Evolutionary conservation across 2,113 vertebrate genomes (phyloP), one percentile per base, ranked within the genome.

Genomic region (Ophiodon elongatus): DNA sequence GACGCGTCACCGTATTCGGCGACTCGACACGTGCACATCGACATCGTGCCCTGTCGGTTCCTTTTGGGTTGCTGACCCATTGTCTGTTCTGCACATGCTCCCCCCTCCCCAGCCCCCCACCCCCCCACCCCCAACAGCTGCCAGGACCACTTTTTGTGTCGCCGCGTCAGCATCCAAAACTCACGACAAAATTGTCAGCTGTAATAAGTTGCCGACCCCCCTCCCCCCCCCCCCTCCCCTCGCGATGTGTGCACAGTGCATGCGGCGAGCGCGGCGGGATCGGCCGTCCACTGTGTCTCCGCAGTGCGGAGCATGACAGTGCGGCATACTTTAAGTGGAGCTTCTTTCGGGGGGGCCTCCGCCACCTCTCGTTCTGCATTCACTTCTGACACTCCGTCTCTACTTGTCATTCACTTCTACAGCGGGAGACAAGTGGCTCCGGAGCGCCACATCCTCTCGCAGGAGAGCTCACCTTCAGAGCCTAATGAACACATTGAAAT

Each of bases 401-500:
- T 57, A 87, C 88, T 87, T 90, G 79, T 91, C 88, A 90, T 85
- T 87, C 78, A 73, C 60, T 82, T 83, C 69, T 13, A 74, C 56
- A 62, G 78, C 78, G 57, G 75, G 76, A 86, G 88, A 84, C 89
- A 80, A 88, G 92, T 73, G 72, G 77, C 72, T 89, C 82, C 85
- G 77, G 87, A 93, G 83, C 81, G 73, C 62, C 77, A 70, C 80
- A 84, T 85, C 84, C 91, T 86, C 88, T 88, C 66, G 70, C 82
- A 82, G 76, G 76, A 83, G 85, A 85, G 89, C 90, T 91, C 86
- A 86, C 86, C 90, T 93, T 90, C 87, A 91, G 87, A 93, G 82
- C 70, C 87, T 94, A 94, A 94, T 94, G 89, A 93, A 94, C 91
- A 91, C 57, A 85, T 90, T 86, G 90, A 87, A 93, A 94, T 93